Base-by-base conservation (phyloP, 2,797 vertebrate genomes). In the Lutjanus argentimaculatus region DNA sequence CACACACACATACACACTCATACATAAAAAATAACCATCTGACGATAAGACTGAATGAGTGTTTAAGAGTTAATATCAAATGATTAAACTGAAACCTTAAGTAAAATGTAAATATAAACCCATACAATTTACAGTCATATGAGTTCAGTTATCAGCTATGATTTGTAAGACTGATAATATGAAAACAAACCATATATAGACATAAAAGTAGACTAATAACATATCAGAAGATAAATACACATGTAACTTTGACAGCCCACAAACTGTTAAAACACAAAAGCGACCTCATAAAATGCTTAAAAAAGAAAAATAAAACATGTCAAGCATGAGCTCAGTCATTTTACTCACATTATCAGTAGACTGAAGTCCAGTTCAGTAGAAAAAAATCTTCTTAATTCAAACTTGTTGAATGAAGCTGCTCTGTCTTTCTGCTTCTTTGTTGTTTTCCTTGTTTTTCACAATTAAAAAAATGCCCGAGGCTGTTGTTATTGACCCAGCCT, bases 301-400 rank as follows among this genome's bases (percentile, higher is more conserved):
- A 25, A 17, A 8, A 7, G 30, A 36, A 36, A 36, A 36, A 36
- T 4, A 36, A 62, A 22, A 8, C 1, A 48, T 6, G 22, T 1
- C 0, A 40, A 63, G 2, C 9, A 30, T 8, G 0, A 22, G 0
- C 46, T 45, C 1, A 61, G 9, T 67, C 0, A 13, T 64, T 64
- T 62, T 69, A 92, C 92, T 92, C 55, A 93, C 90, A 86, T 71
- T 68, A 12, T 58, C 4, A 73, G 72, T 30, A 7, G 30, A 7
- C 25, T 21, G 19, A 9, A 52, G 59, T 79, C 36, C 45, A 62
- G n/a, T 80, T 16, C 40, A 52, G 15, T 13, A 2, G 1, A 19
- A n/a, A 15, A 15, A 46, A 48, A 48, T 51, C 16, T 67, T 48
- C 5, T 36, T 49, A 1, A 65, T 55, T 75, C 15, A 36, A 19